Conservation (phyloP, 2,113 vertebrate genomes). For the Erythrocercus mccallii region DNA sequence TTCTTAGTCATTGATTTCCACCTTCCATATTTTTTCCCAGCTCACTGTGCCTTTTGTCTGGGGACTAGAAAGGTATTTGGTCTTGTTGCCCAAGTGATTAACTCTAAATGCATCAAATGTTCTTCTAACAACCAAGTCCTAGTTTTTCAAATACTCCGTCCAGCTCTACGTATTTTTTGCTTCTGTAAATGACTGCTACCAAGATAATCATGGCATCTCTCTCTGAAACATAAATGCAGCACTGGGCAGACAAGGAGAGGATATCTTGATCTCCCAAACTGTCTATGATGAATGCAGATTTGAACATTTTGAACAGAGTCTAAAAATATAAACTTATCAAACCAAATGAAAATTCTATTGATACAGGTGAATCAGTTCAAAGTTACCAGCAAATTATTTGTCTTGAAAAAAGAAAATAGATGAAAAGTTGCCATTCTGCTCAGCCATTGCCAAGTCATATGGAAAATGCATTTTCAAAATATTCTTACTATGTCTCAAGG, state of each 20-base stretch:
- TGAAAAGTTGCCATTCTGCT: neutral
- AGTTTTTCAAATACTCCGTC: neutral
- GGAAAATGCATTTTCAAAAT: neutral
- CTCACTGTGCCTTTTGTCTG: neutral
- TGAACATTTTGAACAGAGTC: neutral
- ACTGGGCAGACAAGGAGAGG: neutral
- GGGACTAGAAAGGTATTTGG: fast-evolving
- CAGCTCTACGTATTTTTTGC: neutral
- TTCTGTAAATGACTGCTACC: neutral
- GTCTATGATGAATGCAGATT: neutral
- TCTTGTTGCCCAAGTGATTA: neutral
- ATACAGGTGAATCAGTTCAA: neutral
- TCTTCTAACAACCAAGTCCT: neutral
- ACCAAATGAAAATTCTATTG: neutral
- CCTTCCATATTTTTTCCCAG: neutral
- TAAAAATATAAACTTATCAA: neutral
- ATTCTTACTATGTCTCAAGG: neutral
- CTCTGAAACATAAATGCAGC: neutral
- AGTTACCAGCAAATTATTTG: neutral
- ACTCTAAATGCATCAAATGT: neutral
- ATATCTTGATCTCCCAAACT: neutral
- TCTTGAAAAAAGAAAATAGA: neutral
- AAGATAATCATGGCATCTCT: neutral
- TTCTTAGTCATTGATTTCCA: neutral
- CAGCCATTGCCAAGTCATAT: neutral